A percentile compares a stretch with the other conserved stretches of the same genome.
Evolutionary conservation across 2,888 invertebrate genomes (phyloP).

Genomic region (Cryptus viduatorius): DNA sequence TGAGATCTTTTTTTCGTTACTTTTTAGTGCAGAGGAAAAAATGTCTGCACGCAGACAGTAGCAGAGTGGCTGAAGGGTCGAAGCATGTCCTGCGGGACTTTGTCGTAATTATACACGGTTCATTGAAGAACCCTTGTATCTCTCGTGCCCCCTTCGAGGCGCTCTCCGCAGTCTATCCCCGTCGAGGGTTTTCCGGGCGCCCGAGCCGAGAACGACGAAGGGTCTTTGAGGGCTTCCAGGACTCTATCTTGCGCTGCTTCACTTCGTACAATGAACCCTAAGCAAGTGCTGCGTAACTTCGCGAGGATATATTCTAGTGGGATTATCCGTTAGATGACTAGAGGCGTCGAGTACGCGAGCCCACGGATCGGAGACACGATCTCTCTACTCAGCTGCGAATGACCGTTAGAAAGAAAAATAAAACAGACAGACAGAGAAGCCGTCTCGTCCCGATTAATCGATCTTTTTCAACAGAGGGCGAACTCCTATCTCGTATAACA

Average conservation of each 20-base stretch:
- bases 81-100: conserved; percentile 43
- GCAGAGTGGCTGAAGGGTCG: conserved; percentile 11
- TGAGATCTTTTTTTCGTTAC: background rate
- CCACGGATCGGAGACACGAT: conserved; percentile 33
- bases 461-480: conserved; percentile 35
- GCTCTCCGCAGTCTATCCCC: background rate
- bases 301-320: background rate
- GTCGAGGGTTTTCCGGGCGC: conserved; percentile 8
- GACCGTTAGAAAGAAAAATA: conserved; percentile 54
- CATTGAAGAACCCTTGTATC: conserved; percentile 49
- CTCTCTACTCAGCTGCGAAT: conserved; percentile 19
- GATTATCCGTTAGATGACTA: conserved; percentile 38
- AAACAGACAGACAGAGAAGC: conserved; percentile 51
- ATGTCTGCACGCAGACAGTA: background rate
- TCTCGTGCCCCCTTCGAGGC: conserved; percentile 28
- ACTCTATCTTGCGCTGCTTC: conserved; percentile 6
- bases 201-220: conserved; percentile 12
- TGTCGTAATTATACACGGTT: conserved; percentile 47
- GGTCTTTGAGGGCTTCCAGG: conserved; percentile 27
- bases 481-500: conserved; percentile 56
- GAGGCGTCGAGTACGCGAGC: conserved; percentile 22
- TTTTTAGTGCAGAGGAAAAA: conserved; percentile 1
- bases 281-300: background rate
- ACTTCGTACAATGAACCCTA: conserved; percentile 40
- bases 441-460: conserved; percentile 59